Base-by-base conservation (phyloP, 2,797 vertebrate genomes). In the Heteromormyrus szaboi region DNA sequence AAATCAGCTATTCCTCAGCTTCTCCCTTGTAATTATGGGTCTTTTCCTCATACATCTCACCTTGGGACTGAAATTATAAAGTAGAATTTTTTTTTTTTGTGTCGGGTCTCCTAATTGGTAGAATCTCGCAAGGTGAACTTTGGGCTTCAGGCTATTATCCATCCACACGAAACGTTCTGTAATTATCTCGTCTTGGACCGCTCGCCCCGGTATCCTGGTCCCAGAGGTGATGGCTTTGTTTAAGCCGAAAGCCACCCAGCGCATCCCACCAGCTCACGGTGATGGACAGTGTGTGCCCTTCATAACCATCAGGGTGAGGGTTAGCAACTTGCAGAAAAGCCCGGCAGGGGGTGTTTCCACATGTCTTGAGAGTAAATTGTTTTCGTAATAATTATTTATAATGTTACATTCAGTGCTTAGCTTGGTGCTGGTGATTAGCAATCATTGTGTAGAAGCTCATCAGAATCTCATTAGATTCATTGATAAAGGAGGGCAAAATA, bases 1-100 rank as follows among this genome's bases (percentile, higher is more conserved):
- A 76, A 88, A 76, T 88, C 14, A 33, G 87, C 62, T 29, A 76
- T 33, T 50, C 29, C 46, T 76, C 46, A 7, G 12, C 46, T 51
- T 76, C 46, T 88, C 46, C 79, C 81, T 44, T 89, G 37, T 85
- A 89, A 89, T 89, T 85, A 89, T 51, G 41, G 9, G n/a, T 51
- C n/a, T 25, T 41, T 12, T 25, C 12, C 76, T n/a, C 46, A 48
- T 88, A 51, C 62, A 50, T 88, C 65, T 48, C 68, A n/a, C 50
- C n/a, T 33, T 25, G 5, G 83, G 19, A 50, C 5, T 41, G 48
- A 89, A 79, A 79, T 89, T 76, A 65, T 53, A 56, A 72, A 87
- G 65, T 44, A 14, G 85, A 37, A 37, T 3, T 37, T 37, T 37
- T 37, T 37, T 37, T 37, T 37, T 37, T 37, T 37, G 22, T 25